These are phyloP conservation scores for Eurytoma californica DNA, from an alignment of 2,888 invertebrate species.

Conservation along the genomic window DNA sequence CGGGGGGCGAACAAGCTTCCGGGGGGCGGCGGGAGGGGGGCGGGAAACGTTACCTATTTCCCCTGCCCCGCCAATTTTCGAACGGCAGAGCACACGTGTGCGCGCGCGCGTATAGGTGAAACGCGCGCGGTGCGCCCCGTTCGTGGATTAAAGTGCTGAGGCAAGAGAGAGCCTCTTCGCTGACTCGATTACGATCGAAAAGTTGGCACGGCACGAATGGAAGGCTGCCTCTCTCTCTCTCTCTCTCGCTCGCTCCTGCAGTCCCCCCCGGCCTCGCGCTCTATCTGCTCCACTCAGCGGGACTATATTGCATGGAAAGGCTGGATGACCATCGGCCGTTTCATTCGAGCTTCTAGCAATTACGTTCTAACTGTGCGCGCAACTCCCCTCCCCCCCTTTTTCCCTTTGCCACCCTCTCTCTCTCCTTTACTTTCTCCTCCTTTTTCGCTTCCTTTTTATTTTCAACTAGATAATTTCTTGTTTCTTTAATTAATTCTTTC, in stretches of 20 bases:
- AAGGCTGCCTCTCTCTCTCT: neutral
- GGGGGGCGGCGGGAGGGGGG: neutral
- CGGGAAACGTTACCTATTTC: conserved; percentile 9
- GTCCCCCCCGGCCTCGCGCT: conserved; percentile 13
- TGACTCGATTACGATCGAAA: conserved; percentile 54
- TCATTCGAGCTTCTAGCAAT: conserved; percentile 47
- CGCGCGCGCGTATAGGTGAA: neutral
- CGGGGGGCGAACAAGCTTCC: neutral
- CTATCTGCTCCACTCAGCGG: conserved; percentile 4
- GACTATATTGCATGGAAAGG: conserved; percentile 32
- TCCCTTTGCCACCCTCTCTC: neutral
- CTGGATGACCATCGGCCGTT: conserved; percentile 43
- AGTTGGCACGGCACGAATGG: conserved; percentile 48
- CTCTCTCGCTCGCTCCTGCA: conserved; percentile 15
- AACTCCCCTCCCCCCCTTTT: neutral
- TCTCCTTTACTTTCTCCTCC: conserved; percentile 33
- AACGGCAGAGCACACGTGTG: conserved; percentile 9
- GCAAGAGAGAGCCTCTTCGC: conserved; percentile 46
- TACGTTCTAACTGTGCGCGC: conserved; percentile 41
- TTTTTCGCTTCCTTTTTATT: conserved; percentile 26
- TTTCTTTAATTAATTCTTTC: no score
- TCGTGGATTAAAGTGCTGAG: conserved; percentile 51
- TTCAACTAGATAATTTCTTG: no score
- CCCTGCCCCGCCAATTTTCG: conserved; percentile 46
- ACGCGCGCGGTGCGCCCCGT: neutral